These are phyloP conservation scores for Arenicola marina DNA, from an alignment of 2,888 invertebrate genomes.

Conservation along the genomic window DNA sequence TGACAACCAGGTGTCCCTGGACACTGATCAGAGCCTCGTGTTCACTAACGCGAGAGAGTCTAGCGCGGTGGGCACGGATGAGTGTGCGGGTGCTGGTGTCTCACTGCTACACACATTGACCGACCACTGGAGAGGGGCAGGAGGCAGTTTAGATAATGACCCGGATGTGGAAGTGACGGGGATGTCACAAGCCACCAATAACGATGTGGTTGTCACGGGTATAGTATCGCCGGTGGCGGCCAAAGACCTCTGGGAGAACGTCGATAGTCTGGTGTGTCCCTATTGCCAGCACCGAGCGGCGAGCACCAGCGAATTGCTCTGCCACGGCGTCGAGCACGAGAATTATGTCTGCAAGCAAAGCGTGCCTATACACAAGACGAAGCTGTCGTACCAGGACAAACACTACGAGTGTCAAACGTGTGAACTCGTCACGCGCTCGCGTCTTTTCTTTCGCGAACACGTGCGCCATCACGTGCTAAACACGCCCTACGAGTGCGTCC, in stretches of 20 bases:
- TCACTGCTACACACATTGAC: too few relatives aligned
- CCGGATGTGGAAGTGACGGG: too few relatives aligned
- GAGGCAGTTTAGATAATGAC: too few relatives aligned
- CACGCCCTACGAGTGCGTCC: conserved; percentile 12
- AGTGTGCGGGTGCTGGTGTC: too few relatives aligned
- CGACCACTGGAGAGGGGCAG: too few relatives aligned
- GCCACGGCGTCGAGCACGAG: background rate
- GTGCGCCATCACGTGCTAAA: conserved; percentile 15
- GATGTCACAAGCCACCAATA: too few relatives aligned
- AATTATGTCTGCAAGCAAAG: background rate
- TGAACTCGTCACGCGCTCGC: conserved; percentile 4
- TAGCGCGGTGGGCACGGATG: too few relatives aligned
- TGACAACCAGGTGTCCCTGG: too few relatives aligned
- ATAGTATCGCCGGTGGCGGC: too few relatives aligned
- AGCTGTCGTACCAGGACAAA: conserved; percentile 15
- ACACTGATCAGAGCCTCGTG: too few relatives aligned
- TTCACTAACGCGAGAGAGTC: too few relatives aligned
- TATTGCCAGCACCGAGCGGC: background rate
- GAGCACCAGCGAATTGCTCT: background rate
- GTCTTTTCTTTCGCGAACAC: conserved; percentile 17
- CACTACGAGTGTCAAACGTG: conserved; percentile 15
- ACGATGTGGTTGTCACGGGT: too few relatives aligned
- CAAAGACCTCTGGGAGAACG: background rate
- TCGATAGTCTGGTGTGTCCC: background rate
- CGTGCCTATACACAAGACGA: conserved; percentile 7